phyloP scores from a whole-genome alignment of 2,888 invertebrate genomes.

The Ischnura elegans region DNA sequence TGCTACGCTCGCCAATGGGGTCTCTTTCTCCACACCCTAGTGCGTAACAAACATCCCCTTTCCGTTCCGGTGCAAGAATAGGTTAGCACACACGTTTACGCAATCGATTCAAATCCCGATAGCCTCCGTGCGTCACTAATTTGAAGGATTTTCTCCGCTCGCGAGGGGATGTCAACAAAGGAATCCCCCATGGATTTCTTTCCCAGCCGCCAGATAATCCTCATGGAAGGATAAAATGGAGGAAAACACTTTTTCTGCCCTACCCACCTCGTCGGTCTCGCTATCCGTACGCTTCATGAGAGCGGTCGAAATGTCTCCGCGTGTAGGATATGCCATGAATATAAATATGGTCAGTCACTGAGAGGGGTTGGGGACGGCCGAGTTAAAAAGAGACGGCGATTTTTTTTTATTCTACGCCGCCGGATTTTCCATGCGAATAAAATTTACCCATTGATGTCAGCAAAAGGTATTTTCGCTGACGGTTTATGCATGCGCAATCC shows the following conservation, averaged over 20 bases:
- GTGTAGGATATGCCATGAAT: neutral
- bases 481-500: no score
- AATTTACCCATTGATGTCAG: no score
- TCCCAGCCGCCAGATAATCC: neutral
- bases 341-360: neutral
- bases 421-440: no score
- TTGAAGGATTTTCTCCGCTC: constrained; percentile 39
- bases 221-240: neutral
- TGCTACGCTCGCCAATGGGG: neutral
- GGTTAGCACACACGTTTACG: constrained; percentile 3
- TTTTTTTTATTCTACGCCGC: no score
- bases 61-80: neutral
- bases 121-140: constrained; percentile 48
- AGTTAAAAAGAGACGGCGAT: no score
- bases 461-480: no score
- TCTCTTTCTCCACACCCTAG: neutral
- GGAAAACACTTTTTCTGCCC: constrained; percentile 23
- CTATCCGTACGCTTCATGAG: neutral
- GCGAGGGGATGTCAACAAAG: constrained; percentile 46
- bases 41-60: neutral
- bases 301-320: neutral
- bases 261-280: neutral
- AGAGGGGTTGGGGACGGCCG: no score
- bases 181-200: constrained; percentile 27
- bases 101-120: constrained; percentile 47